phyloP scores from a whole-genome alignment of 2,888 invertebrate species.

The Diarsia dahlii region DNA sequence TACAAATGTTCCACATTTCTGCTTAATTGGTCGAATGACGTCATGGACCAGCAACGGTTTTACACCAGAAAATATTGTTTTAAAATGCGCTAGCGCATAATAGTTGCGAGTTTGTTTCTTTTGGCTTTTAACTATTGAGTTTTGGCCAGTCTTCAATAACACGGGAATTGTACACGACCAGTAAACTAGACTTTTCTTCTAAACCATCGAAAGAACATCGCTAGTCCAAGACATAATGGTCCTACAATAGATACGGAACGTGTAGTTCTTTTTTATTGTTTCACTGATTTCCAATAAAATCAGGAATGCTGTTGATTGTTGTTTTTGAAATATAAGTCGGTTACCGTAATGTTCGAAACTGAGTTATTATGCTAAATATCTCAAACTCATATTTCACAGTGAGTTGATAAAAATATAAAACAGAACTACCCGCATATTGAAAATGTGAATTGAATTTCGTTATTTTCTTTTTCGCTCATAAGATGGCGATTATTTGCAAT shows the following conservation, averaged over 20 bases:
- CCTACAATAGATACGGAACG: slow-evolving; percentile 26
- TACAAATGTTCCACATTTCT: slow-evolving; percentile 35
- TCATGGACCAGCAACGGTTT: slow-evolving; percentile 41
- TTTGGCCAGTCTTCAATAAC: slow-evolving; percentile 80
- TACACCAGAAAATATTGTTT: slow-evolving; percentile 61
- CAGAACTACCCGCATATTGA: slow-evolving; percentile 29
- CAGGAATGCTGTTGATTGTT: slow-evolving; percentile 49
- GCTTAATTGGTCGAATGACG: slow-evolving; percentile 41
- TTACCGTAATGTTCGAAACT: slow-evolving; percentile 9
- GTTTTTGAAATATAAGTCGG: slow-evolving; percentile 41
- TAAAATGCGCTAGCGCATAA: slow-evolving; percentile 55
- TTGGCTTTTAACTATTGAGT: slow-evolving; percentile 71
- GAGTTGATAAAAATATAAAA: slow-evolving; percentile 11
- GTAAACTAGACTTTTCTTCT: slow-evolving; percentile 33
- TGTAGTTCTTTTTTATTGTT: slow-evolving; percentile 46
- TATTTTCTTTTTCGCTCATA: slow-evolving; percentile 11
- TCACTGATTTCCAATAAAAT: slow-evolving; percentile 56
- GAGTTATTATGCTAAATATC: slow-evolving; percentile 38
- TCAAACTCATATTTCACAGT: background rate
- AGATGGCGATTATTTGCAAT: slow-evolving; percentile 39
- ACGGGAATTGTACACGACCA: slow-evolving; percentile 50
- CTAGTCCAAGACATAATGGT: slow-evolving; percentile 57
- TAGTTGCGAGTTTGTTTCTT: slow-evolving; percentile 71
- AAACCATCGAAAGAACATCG: slow-evolving; percentile 8
- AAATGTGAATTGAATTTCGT: background rate